Base-by-base conservation (phyloP, 2,888 invertebrate species). In the Pyrochroa serraticornis region DNA sequence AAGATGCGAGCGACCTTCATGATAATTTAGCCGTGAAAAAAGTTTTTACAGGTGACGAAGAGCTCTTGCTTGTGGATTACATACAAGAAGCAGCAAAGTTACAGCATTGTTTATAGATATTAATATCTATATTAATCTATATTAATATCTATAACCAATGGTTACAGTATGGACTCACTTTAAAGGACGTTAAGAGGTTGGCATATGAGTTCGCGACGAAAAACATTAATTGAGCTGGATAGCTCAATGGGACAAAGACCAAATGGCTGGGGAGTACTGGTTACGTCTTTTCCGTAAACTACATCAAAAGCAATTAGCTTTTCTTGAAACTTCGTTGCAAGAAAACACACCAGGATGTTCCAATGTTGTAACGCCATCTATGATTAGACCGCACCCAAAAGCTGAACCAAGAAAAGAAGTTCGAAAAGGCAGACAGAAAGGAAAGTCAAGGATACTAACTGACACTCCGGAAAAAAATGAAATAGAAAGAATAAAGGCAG, bases 161-260 rank as follows among this genome's bases (percentile, higher is more conserved):
- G n/a, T n/a, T n/a, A n/a, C 59, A 62, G n/a, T 62, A 51, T 49
- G 58, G 64, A 7, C 39, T 64, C 14, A 60, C 51, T n/a, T 41
- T 47, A 10, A 43, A 35, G n/a, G 46, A 60, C 12, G 58, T 57
- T 22, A 14, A 34, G 12, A 34, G 32, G 41, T 35, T 64, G 7
- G 55, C 59, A 1, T 58, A 50, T 30, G 41, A 58, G 51, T 54
- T 64, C 56, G 60, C 61, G 51, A 65, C 62, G 57, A 62, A 62
- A 47, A 62, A 65, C 57, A 44, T 45, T 31, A 65, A 60, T n/a
- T n/a, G 54, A 57, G 55, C 31, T 62, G 61, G 47, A 60, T 65
- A 14, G 42, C 13, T 7, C 54, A 7, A 13, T 68, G 67, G 67
- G 60, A 58, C 22, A 6, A 6, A 14, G 43, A 61, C 6, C 38